These are phyloP conservation scores for Spinus olivaceus DNA, from an alignment of 2,797 vertebrate species.

Conservation along the genomic window DNA sequence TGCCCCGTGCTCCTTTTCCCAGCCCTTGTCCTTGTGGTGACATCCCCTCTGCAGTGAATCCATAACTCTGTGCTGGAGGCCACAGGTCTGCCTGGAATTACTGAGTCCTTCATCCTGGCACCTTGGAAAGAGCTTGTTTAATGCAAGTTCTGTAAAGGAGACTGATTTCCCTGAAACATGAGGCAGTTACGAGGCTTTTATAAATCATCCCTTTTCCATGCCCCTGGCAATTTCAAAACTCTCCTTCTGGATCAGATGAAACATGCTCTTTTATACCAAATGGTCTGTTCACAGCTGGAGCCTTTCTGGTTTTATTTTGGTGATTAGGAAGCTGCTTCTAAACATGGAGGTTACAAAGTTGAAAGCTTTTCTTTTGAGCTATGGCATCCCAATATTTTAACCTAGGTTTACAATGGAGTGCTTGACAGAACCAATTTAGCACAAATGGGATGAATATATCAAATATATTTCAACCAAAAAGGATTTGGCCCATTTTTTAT, in stretches of 20 bases:
- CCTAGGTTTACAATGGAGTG: not conserved
- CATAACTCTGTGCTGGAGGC: not conserved
- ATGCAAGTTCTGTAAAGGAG: not conserved
- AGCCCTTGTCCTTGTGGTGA: not conserved
- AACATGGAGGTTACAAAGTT: not conserved
- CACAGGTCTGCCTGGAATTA: not conserved
- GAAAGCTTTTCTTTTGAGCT: not conserved
- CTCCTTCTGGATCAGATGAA: not conserved
- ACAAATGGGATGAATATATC: not conserved
- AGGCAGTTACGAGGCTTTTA: not conserved
- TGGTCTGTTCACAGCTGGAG: not conserved
- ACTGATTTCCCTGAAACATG: not conserved
- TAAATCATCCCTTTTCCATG: not conserved
- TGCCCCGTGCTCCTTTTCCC: not conserved
- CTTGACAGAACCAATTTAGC: not conserved
- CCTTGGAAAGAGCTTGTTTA: not conserved
- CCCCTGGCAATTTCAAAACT: not conserved
- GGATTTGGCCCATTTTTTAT: not conserved
- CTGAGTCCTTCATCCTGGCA: accelerated
- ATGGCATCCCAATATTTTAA: not conserved
- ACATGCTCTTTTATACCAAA: not conserved
- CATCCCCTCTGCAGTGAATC: not conserved
- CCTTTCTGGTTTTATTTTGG: not conserved
- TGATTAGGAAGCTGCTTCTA: not conserved
- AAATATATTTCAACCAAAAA: not conserved